Base-by-base conservation (phyloP, 2,888 invertebrate species). In the Strigamia crassipes region DNA sequence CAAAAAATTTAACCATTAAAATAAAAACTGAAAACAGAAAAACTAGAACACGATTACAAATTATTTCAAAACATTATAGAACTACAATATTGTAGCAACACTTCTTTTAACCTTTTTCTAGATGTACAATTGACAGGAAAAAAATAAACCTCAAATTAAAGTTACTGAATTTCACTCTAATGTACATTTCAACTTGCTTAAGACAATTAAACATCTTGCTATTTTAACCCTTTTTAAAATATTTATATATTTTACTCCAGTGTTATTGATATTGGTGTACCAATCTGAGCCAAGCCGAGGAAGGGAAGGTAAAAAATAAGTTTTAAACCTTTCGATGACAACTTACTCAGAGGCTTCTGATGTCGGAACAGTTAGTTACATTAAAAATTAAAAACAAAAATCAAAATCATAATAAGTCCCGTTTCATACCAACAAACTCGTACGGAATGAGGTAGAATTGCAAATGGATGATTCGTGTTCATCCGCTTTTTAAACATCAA, bases 221-320 rank as follows among this genome's bases (percentile, higher is more conserved):
- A 13, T 12, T 12, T 73, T 31, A 13, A 73, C 10, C 10, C 31
- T 31, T 73, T 73, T 73, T 73, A 27, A 73, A 13, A 31, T 13
- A 10, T 27, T 56, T 73, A 27, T 31, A 66, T 51, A 51, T 51
- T 51, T 18, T 51, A 18, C 18, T 51, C 3, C 15, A 27, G 15
- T 73, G 31, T 73, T 73, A 73, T 73, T 73, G 73, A 73, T 73
- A 31, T 73, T 73, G 73, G 73, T 73, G 31, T 31, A 73, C 73
- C 73, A 73, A 27, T 73, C 73, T 73, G 73, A 73, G 73, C 73
- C 73, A 73, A 73, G 73, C 73, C 73, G 73, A 73, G 73, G 73
- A 73, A 31, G 73, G 73, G 73, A 73, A 73, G 73, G 73, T 73
- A 73, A 73, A 73, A 73, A 23, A 73, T 73, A 56, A 56, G 56